Base-by-base conservation (phyloP, 2,888 invertebrate species). In the Ophraella communa region DNA sequence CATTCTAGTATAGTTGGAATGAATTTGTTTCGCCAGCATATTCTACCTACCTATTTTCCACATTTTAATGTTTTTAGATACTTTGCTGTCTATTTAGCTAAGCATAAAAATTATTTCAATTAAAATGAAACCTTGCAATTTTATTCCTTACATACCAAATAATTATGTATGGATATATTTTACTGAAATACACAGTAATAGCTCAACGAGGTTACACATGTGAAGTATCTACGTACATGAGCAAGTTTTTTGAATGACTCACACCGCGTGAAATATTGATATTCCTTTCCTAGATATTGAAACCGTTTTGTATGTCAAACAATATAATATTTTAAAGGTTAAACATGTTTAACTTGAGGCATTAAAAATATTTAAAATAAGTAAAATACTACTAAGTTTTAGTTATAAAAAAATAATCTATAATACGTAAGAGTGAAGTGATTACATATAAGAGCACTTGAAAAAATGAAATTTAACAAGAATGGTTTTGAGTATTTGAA, bases 121-220 rank as follows among this genome's bases (percentile, higher is more conserved):
- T 49, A 56, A 62, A 65, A 51, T 54, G 42, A 65, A 62, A 62
- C 54, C 62, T 65, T 65, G 65, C 58, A 58, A 35, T 60, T 65
- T 61, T 47, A 61, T 53, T 65, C 47, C 39, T 51, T 14, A 42
- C 24, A 55, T 11, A 47, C 23, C n/a, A n/a, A n/a, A 14, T 55
- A n/a, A 23, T 23, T 55, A 21, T 11, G 11, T 58, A 39, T 51
- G 27, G 14, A 24, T 18, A 35, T 23, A 49, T 60, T 51, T 27
- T 52, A 52, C 52, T 44, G 42, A 44, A 60, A 53, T 52, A 24
- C 30, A 60, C 60, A 52, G 53, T 51, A 30, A 58, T 60, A 53
- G 51, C 20, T n/a, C n/a, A 60, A 35, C 58, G 58, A 58, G 58
- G 58, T 58, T 58, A 58, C 35, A 51, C 49, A 58, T 49, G 49